Percentiles rank a stretch among this genome's conserved stretches.
These are phyloP conservation scores for Threskiornis aethiopicus DNA, from an alignment of 2,797 vertebrate genomes.

Conservation along the genomic window DNA sequence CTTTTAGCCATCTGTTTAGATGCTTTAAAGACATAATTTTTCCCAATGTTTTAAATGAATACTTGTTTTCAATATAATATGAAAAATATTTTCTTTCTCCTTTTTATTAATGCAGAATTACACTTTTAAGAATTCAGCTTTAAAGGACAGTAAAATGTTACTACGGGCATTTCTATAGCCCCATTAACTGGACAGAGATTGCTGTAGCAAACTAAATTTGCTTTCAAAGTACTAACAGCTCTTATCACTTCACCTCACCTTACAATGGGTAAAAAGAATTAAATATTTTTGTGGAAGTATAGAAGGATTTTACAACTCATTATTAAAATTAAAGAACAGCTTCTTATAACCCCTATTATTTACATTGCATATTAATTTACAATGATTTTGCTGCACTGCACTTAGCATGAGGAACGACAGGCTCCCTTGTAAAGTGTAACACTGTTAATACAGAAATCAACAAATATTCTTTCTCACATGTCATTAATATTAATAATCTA, in stretches of 20 bases:
- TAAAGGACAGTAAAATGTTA: background rate
- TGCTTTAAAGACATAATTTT: background rate
- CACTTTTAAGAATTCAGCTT: background rate
- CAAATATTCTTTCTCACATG: background rate
- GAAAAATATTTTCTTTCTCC: background rate
- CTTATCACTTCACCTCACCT: background rate
- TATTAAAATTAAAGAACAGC: background rate
- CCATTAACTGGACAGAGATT: background rate
- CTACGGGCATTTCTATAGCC: background rate
- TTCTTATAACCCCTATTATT: background rate
- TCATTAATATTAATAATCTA: background rate
- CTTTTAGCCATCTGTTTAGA: background rate
- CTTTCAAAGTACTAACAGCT: background rate
- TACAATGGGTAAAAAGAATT: background rate
- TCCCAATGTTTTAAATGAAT: background rate
- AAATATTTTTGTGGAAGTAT: background rate
- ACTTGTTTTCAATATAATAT: background rate
- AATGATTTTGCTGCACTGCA: background rate
- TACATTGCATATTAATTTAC: background rate
- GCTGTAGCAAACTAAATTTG: background rate
- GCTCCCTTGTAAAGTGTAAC: background rate
- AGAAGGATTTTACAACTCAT: background rate
- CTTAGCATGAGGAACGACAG: background rate
- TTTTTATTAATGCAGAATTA: background rate
- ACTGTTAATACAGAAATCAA: background rate